Percentiles rank a stretch among this genome's conserved stretches.
phyloP scores from a whole-genome alignment of 2,888 invertebrate species.

The Bombylius major region DNA sequence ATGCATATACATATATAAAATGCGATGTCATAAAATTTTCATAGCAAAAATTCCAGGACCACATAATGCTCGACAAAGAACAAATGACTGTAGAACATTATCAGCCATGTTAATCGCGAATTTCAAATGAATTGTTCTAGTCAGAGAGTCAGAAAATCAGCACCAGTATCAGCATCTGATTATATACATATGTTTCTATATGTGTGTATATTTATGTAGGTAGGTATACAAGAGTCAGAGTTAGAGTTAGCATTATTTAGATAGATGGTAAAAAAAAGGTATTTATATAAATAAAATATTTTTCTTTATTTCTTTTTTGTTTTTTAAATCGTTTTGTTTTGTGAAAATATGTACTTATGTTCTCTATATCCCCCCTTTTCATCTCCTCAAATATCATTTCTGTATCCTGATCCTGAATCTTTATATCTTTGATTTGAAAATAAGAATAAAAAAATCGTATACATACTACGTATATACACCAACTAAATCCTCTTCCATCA shows the following conservation, averaged over 20 bases:
- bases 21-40: constrained; percentile 20
- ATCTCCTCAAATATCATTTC: too few relatives aligned
- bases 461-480: too few relatives aligned
- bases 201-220: background rate
- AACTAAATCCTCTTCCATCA: too few relatives aligned
- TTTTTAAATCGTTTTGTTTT: too few relatives aligned
- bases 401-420: background rate
- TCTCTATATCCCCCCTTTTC: too few relatives aligned
- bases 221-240: too few relatives aligned
- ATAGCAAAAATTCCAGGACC: constrained; percentile 18
- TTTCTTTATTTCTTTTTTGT: too few relatives aligned
- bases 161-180: too few relatives aligned
- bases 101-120: constrained; percentile 21
- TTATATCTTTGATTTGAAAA: background rate
- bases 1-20: background rate
- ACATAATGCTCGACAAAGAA: constrained; percentile 20
- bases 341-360: too few relatives aligned
- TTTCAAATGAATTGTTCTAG: constrained; percentile 21
- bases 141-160: background rate
- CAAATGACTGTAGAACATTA: constrained; percentile 22
- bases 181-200: too few relatives aligned
- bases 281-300: background rate
- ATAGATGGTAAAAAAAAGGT: background rate
- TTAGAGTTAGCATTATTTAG: too few relatives aligned
- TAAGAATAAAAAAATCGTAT: too few relatives aligned